A percentile compares a stretch with the other conserved stretches of the same genome.
These are phyloP conservation scores for Notothenia coriiceps DNA, from an alignment of 2,113 vertebrate species.

Conservation along the genomic window DNA sequence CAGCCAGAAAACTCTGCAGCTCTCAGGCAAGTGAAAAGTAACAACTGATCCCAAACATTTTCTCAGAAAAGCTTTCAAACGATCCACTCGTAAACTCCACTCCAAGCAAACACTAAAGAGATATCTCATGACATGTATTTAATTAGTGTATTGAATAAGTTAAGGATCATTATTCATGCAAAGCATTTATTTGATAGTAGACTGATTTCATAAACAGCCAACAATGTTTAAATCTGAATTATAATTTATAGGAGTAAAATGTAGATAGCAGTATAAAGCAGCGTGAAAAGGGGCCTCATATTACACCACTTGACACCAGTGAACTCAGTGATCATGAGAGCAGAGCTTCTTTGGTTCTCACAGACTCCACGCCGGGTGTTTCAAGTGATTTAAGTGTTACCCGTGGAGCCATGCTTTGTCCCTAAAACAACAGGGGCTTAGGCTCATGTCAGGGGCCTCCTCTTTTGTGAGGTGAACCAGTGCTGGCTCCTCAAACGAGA, in stretches of 20 bases:
- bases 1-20: conserved; percentile 1
- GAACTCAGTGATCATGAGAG: too few species aligned
- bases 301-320: too few species aligned
- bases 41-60: not conserved
- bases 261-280: too few species aligned
- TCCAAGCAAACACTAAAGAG: not conserved
- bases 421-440: not conserved
- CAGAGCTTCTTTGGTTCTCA: too few species aligned
- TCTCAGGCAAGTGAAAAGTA: conserved; percentile 11
- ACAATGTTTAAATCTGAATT: not conserved
- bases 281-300: too few species aligned
- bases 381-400: not conserved
- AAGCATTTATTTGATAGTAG: not conserved
- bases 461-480: not conserved
- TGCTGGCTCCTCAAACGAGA: not conserved
- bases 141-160: not conserved
- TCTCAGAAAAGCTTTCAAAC: not conserved
- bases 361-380: too few species aligned
- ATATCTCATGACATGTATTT: too few species aligned
- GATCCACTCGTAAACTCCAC: not conserved
- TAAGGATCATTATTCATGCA: not conserved
- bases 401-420: not conserved
- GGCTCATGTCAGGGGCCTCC: not conserved
- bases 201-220: not conserved
- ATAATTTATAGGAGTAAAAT: not conserved